These are phyloP conservation scores for Drosophila anomalipes DNA, from an alignment of 2,888 invertebrate genomes.

Conservation along the genomic window DNA sequence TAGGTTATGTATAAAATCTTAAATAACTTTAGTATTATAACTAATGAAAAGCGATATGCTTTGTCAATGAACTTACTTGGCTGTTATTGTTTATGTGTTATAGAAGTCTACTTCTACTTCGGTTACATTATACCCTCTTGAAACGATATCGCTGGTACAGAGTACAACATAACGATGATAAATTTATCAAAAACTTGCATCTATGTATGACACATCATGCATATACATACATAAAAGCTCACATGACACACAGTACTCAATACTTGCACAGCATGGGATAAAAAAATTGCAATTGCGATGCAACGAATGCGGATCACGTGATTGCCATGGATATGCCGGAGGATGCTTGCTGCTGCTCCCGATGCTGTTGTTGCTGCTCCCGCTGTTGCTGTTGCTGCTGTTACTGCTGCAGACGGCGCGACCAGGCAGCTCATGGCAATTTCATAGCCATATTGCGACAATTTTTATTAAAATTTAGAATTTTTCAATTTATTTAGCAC, in stretches of 20 bases:
- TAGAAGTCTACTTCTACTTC: not conserved
- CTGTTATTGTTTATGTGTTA: no score
- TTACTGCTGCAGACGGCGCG: slow-evolving; percentile 7
- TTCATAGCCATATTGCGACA: slow-evolving; percentile 80
- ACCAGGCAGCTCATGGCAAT: slow-evolving; percentile 65
- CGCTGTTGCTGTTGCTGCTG: slow-evolving; percentile 2
- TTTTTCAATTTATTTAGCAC: slow-evolving; percentile 78
- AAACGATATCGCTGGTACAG: not conserved
- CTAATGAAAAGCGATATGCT: not conserved
- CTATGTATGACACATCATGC: slow-evolving; percentile 22
- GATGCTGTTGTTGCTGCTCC: not conserved
- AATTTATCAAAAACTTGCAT: slow-evolving; percentile 52
- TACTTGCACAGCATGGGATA: slow-evolving; percentile 12
- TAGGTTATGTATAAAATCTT: not conserved
- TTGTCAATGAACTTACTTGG: not conserved
- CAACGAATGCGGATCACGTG: slow-evolving; percentile 62
- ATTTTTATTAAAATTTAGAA: slow-evolving; percentile 80
- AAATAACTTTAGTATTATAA: not conserved
- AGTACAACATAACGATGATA: slow-evolving; percentile 35
- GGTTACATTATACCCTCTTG: not conserved
- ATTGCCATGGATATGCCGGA: slow-evolving; percentile 49
- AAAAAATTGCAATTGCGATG: slow-evolving; percentile 54
- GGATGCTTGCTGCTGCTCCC: slow-evolving; percentile 6
- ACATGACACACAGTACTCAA: slow-evolving; percentile 19
- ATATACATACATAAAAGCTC: slow-evolving; percentile 25